A percentile compares a stretch with the other conserved stretches of the same genome.
These are phyloP conservation scores for Bovichtus diacanthus DNA, from an alignment of 2,797 vertebrate genomes.

Conservation along the genomic window DNA sequence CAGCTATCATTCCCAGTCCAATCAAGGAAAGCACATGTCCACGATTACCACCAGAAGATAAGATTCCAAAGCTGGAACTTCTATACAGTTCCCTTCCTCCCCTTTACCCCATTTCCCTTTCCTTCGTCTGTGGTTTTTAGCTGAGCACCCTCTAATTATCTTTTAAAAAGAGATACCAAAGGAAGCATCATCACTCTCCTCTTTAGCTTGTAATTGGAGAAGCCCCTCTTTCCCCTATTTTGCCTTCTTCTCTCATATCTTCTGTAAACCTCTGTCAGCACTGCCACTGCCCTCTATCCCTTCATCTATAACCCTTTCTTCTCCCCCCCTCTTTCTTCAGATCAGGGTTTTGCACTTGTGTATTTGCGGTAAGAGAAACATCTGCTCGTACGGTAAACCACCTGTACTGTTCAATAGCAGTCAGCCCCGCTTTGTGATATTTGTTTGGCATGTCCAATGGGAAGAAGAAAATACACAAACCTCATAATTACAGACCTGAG, in stretches of 20 bases:
- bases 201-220: constrained; percentile 17
- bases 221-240: background rate
- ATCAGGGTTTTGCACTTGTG: constrained; percentile 59
- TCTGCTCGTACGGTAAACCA: constrained; percentile 75
- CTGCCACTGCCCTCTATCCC: constrained; percentile 8
- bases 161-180: constrained; percentile 66
- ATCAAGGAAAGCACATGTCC: constrained; percentile 42
- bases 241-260: constrained; percentile 35
- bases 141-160: constrained; percentile 67
- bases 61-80: constrained; percentile 27
- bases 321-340: constrained; percentile 12
- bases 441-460: constrained; percentile 59
- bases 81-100: background rate
- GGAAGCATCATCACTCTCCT: constrained; percentile 28
- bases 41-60: constrained; percentile 30
- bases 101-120: constrained; percentile 18
- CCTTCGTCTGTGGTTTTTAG: constrained; percentile 47
- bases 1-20: constrained; percentile 25
- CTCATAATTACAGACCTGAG: constrained; percentile 75
- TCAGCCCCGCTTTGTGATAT: constrained; percentile 70
- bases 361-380: constrained; percentile 68
- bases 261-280: constrained; percentile 44
- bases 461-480: constrained; percentile 64
- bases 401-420: constrained; percentile 72
- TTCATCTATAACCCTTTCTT: constrained; percentile 16